Evolutionary conservation across 2,797 vertebrate genomes (phyloP).

Genomic region (Bradypus variegatus): DNA sequence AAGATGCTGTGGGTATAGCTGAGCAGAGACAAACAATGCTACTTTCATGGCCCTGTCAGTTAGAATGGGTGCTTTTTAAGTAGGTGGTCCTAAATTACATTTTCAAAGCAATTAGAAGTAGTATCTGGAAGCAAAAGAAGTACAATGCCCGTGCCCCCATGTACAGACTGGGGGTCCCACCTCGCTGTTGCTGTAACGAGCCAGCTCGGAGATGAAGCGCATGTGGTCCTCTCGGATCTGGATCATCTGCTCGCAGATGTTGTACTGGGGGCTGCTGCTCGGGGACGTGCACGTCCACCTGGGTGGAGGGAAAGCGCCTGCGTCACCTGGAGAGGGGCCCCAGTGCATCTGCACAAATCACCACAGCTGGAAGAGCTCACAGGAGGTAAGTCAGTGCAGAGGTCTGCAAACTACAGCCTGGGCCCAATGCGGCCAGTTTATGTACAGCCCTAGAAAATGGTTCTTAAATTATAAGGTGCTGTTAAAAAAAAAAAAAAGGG

Average conservation of each 20-base stretch:
- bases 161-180: conserved; percentile 61
- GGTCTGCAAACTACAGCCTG: not conserved
- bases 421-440: too few species aligned
- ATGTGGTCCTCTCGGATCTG: conserved; percentile 98
- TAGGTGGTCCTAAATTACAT: not conserved
- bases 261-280: conserved; percentile 97
- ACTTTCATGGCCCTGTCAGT: not conserved
- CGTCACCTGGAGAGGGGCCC: not conserved
- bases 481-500: not conserved
- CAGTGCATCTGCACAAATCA: accelerated
- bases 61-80: not conserved
- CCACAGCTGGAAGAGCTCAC: not conserved
- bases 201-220: conserved; percentile 98
- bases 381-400: too few species aligned
- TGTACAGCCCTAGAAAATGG: not conserved
- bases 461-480: not conserved
- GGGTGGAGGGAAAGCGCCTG: not conserved
- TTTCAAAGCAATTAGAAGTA: not conserved
- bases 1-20: not conserved
- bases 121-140: not conserved
- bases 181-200: conserved; percentile 99
- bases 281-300: conserved; percentile 95
- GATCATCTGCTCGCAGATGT: conserved; percentile 99
- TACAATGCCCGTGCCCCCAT: not conserved
- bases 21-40: not conserved